Conservation (phyloP, 2,113 vertebrate species). For the Excalfactoria chinensis region DNA sequence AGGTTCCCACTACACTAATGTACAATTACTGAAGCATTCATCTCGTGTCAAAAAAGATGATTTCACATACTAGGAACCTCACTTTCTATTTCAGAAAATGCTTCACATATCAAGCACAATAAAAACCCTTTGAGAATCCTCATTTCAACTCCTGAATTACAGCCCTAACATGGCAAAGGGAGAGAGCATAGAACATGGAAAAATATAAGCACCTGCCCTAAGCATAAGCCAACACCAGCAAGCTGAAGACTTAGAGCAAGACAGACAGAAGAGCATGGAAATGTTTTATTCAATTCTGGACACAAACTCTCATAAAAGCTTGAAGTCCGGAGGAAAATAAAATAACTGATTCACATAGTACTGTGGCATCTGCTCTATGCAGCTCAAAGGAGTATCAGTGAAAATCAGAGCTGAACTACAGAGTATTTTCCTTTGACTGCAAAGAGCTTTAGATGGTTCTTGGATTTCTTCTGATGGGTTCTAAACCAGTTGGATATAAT, state of each 20-base stretch:
- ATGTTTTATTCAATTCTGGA: background rate
- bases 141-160: background rate
- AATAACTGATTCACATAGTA: background rate
- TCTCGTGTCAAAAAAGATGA: constrained; percentile 10
- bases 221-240: background rate
- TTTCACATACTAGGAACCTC: constrained; percentile 37
- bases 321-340: background rate
- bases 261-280: background rate
- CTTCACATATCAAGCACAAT: background rate
- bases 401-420: background rate
- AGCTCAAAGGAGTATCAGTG: background rate
- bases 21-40: constrained; percentile 2
- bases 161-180: background rate
- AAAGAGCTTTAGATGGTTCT: background rate
- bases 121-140: background rate
- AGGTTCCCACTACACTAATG: background rate
- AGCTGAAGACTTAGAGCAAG: background rate
- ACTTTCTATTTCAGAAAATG: constrained; percentile 7
- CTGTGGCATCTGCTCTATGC: background rate
- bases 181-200: background rate
- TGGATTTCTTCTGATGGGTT: background rate
- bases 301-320: background rate
- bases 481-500: background rate
- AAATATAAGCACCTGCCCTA: background rate
- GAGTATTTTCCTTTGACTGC: background rate